Base-by-base conservation (phyloP, 2,797 vertebrate species). In the Philypnodon macrostomus region DNA sequence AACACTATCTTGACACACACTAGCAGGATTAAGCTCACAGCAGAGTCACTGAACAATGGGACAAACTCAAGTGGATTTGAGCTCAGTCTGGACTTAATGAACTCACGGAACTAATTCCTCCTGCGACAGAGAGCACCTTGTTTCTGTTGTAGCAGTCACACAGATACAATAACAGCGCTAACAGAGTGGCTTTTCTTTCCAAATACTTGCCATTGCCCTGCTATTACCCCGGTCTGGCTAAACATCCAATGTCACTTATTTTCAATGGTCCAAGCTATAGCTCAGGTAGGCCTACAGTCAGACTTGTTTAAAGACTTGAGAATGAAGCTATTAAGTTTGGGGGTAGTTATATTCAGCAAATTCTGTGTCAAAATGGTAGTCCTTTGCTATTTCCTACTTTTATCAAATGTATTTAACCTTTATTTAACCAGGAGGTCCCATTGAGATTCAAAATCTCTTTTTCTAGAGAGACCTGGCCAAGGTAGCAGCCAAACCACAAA, bases 131-230 rank as follows among this genome's bases (percentile, higher is more conserved):
- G 38, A 57, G 32, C 27, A 64, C 29, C 50, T 44, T 52, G 58
- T 71, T 62, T 65, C 55, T 29, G 31, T n/a, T 44, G 53, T 44
- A 23, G 44, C 40, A n/a, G 30, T 55, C 29, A 45, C 58, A 70
- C 67, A 67, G n/a, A n/a, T n/a, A n/a, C 21, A 23, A 3, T 3
- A 23, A 68, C 62, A 64, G 47, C 56, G 58, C 40, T 30, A 16
- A 29, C 38, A 36, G 62, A 15, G 30, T 37, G 15, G 30, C 31
- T 53, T 44, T 56, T 63, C 50, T 10, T 40, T 16, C 35, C 47
- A 63, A 67, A 77, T 59, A 67, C 42, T 44, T 66, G 39, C 23
- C 47, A 47, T 29, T 56, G 34, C 38, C 35, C 26, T 19, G n/a
- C 44, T 17, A 44, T 62, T 47, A 51, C 33, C 44, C 44, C 8